Base-by-base conservation (phyloP, 1,140 invertebrate genomes). In the Drosophila ohnishii region DNA sequence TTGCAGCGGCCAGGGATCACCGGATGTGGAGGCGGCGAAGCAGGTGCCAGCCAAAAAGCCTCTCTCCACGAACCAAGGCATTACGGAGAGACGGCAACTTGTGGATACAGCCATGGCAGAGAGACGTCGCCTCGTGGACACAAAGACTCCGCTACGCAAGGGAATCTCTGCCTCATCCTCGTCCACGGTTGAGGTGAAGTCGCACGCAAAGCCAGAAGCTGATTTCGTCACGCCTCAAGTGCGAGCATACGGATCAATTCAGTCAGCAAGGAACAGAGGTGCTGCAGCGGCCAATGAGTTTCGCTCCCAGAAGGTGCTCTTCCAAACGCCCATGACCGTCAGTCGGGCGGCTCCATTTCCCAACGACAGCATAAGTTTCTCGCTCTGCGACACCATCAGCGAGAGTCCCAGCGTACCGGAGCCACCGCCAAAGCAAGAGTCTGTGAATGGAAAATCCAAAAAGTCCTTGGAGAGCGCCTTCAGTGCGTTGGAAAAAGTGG, bases 271-370 rank as follows among this genome's bases (percentile, higher is more conserved):
- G 32, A 50, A 47, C 5, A 70, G 78, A 11, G 63, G 56, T 8
- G 55, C 67, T 5, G 62, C 67, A 1, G 37, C 70, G n/a, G 70
- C 45, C 5, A 91, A 81, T 65, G 90, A 91, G 44, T 91, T 92
- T 58, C 85, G 89, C 25, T 80, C 90, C 0, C 91, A 91, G 30
- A 92, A 92, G 48, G 86, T 91, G 7, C 78, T 92, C 5, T 92
- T 92, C 60, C 87, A 90, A 50, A 92, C 91, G 7, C 91, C 91
- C 4, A 90, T 90, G 80, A 80, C 90, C 10, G 85, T 90, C 1
- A 80, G 83, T 30, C 88, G 88, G 1, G 69, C 66, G 5, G 76
- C 80, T 6, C 77, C 77, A 4, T 74, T 90, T 14, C 48, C 78
- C 42, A 82, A 76, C 22, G 78, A 90, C 30, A 91, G 84, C 47